A percentile compares a stretch with the other conserved stretches of the same genome.
These are phyloP conservation scores for Oxyruncus cristatus DNA, from an alignment of 2,113 vertebrate species.

Conservation along the genomic window DNA sequence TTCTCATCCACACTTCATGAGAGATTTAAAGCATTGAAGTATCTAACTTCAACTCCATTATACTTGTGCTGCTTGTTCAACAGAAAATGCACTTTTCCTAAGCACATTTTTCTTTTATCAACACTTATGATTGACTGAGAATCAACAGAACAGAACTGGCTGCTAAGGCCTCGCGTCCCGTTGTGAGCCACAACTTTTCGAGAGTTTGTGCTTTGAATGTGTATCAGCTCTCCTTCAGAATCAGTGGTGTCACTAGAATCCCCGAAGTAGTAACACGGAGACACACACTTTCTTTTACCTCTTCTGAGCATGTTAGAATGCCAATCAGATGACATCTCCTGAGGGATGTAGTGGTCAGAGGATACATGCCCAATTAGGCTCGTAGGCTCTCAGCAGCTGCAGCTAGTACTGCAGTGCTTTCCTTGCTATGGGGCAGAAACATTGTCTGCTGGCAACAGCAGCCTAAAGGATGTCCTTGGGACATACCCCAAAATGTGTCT, in stretches of 20 bases:
- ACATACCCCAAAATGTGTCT: neutral
- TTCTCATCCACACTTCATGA: neutral
- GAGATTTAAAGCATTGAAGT: conserved; percentile 7
- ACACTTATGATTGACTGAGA: neutral
- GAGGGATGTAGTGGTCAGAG: neutral
- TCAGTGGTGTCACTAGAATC: neutral
- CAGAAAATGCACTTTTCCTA: neutral
- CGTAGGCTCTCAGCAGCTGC: neutral
- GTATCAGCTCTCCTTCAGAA: neutral
- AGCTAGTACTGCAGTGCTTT: neutral
- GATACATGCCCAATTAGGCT: neutral
- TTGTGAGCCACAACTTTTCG: neutral
- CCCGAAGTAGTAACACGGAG: neutral
- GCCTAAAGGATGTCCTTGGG: neutral
- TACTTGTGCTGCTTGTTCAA: neutral
- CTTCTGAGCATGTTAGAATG: neutral
- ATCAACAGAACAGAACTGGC: neutral
- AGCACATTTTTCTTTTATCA: neutral
- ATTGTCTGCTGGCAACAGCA: neutral
- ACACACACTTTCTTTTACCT: neutral
- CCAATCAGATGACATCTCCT: neutral
- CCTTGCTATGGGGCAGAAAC: neutral
- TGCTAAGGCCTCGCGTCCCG: neutral
- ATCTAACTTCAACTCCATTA: conserved; percentile 2
- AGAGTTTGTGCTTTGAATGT: neutral